These are phyloP conservation scores for Mercenaria mercenaria DNA, from an alignment of 1,140 invertebrate species.

Conservation along the genomic window DNA sequence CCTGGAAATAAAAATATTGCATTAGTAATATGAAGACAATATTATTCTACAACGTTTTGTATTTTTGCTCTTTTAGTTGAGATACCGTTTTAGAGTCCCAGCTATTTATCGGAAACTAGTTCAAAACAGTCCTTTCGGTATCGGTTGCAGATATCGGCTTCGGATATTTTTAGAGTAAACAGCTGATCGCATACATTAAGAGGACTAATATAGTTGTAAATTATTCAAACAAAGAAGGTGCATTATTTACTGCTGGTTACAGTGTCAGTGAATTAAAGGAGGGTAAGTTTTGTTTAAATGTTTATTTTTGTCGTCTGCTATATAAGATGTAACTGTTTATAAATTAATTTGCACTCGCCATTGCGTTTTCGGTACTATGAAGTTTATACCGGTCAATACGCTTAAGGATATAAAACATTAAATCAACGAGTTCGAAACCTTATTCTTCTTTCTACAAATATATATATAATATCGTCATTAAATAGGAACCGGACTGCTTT, in stretches of 20 bases:
- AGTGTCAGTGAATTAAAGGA: not conserved
- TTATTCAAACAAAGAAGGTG: not conserved
- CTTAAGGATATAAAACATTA: no score
- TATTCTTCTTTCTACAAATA: no score
- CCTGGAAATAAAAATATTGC: no score
- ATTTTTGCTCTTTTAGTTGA: no score
- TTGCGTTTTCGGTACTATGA: no score
- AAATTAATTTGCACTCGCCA: no score
- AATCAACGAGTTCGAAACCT: no score
- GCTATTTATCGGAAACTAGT: conserved; percentile 11
- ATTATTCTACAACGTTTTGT: no score
- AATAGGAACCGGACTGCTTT: no score
- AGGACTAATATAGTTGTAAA: not conserved
- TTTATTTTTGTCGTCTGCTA: not conserved
- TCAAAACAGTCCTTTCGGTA: not conserved
- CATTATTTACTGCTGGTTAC: not conserved
- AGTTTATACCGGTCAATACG: no score
- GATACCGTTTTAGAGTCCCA: not conserved
- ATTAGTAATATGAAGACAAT: no score
- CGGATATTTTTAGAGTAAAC: conserved; percentile 14
- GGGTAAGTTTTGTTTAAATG: not conserved
- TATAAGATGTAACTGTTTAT: not conserved
- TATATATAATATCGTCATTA: no score
- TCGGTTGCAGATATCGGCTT: conserved; percentile 14
- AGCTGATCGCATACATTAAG: conserved; percentile 9